Conservation (phyloP, 2,888 invertebrate species). For the Andrena haemorrhoa region DNA sequence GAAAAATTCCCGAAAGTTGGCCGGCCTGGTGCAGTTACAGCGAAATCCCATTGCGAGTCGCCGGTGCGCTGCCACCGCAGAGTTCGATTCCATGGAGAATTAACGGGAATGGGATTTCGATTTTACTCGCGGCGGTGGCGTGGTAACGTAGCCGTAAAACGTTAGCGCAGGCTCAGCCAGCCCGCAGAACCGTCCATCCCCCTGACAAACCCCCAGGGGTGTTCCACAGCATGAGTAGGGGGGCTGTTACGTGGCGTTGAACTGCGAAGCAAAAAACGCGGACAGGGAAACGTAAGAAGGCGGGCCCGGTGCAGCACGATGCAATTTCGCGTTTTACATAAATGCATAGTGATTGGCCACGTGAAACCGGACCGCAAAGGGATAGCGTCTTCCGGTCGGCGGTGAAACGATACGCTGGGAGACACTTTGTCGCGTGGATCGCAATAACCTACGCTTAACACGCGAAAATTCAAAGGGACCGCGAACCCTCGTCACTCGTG, state of each 20-base stretch:
- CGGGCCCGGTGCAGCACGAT: slow-evolving; percentile 60
- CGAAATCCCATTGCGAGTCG: slow-evolving; percentile 78
- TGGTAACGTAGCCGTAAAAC: slow-evolving; percentile 75
- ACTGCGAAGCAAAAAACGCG: slow-evolving; percentile 28
- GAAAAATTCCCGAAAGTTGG: slow-evolving; percentile 57
- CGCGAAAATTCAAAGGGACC: not conserved
- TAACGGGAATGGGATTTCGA: slow-evolving; percentile 81
- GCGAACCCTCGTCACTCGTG: not conserved
- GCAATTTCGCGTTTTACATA: slow-evolving; percentile 78
- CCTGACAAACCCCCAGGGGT: slow-evolving; percentile 56
- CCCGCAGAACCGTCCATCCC: slow-evolving; percentile 69
- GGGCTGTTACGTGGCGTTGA: slow-evolving; percentile 31
- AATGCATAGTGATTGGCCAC: slow-evolving; percentile 70
- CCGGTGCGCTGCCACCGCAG: slow-evolving; percentile 75
- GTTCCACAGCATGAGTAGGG: slow-evolving; percentile 39
- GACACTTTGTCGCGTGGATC: slow-evolving; percentile 1
- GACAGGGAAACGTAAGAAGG: slow-evolving; percentile 56
- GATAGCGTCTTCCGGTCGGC: slow-evolving; percentile 24
- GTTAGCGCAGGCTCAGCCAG: slow-evolving; percentile 75
- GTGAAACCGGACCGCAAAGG: slow-evolving; percentile 13
- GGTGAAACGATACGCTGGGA: slow-evolving; percentile 34
- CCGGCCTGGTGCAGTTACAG: slow-evolving; percentile 71
- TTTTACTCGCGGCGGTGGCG: slow-evolving; percentile 73
- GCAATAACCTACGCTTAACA: not conserved
- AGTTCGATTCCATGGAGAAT: slow-evolving; percentile 82